phyloP scores from a whole-genome alignment of 2,113 vertebrate genomes.

The Apeltes quadracus region DNA sequence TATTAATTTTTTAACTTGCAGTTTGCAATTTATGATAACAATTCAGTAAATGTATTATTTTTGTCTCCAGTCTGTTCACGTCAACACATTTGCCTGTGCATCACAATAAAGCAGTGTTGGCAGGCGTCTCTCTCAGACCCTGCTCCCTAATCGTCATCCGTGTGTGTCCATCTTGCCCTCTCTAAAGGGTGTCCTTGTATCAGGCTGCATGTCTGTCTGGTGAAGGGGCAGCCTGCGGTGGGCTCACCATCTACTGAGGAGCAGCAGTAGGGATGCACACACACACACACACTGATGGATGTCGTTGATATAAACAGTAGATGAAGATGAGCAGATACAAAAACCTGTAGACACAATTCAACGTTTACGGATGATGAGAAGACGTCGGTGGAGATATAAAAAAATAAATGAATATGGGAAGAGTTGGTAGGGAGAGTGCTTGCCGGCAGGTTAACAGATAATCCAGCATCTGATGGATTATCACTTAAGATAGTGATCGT shows the following conservation, averaged over 20 bases:
- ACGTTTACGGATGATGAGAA: constrained; percentile 5
- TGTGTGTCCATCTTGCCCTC: constrained; percentile 19
- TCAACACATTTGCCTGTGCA: no score
- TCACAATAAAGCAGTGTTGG: constrained; percentile 16
- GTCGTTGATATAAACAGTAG: constrained; percentile 16
- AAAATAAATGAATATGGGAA: constrained; percentile 14
- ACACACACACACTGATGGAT: constrained; percentile 27
- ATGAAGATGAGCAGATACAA: constrained; percentile 7
- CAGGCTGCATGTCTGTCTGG: constrained; percentile 39
- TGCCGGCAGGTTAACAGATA: constrained; percentile 24
- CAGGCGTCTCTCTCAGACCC: constrained; percentile 18
- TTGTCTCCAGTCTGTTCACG: no score
- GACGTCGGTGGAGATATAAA: neutral
- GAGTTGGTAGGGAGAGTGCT: neutral
- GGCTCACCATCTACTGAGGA: constrained; percentile 42
- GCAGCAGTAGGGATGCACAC: constrained; percentile 11
- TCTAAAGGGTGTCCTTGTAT: constrained; percentile 26
- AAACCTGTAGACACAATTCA: constrained; percentile 22
- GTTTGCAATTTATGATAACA: neutral
- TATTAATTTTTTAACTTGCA: neutral
- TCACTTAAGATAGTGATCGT: constrained; percentile 57
- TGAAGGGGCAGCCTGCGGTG: constrained; percentile 1
- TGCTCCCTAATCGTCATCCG: constrained; percentile 21
- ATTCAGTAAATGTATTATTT: neutral
- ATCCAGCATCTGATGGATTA: constrained; percentile 40